phyloP scores from a whole-genome alignment of 2,113 vertebrate species.

The Nicator chloris region DNA sequence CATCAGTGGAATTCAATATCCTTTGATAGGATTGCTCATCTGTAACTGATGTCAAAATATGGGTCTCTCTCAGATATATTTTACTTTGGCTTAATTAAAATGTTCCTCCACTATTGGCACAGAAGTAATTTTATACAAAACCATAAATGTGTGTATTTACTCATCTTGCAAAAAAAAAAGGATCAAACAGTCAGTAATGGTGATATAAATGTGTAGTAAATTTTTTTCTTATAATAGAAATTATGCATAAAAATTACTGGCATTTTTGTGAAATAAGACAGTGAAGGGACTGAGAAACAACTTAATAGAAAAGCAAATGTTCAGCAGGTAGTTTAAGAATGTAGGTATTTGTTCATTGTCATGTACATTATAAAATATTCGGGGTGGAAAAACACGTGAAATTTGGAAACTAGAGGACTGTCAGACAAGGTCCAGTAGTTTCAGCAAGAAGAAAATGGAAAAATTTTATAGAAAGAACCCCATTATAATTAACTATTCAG shows the following conservation, averaged over 20 bases:
- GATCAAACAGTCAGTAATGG: neutral
- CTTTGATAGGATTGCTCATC: conserved; percentile 14
- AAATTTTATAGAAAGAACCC: neutral
- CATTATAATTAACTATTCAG: neutral
- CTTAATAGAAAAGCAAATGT: neutral
- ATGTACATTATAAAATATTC: neutral
- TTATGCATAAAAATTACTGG: neutral
- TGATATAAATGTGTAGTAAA: neutral
- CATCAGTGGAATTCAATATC: conserved; percentile 19
- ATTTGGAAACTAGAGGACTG: neutral
- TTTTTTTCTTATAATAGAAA: neutral
- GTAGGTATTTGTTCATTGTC: neutral
- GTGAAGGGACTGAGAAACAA: neutral
- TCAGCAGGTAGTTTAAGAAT: neutral
- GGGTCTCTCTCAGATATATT: neutral
- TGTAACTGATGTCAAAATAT: conserved; percentile 23
- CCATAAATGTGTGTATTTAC: neutral
- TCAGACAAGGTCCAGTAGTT: neutral
- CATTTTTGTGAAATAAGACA: neutral
- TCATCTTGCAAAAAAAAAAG: neutral
- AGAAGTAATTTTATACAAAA: neutral
- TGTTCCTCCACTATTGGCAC: neutral
- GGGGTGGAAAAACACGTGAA: neutral
- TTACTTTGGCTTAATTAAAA: conserved; percentile 36
- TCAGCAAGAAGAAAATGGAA: neutral